Base-by-base conservation (phyloP, 1,140 invertebrate genomes). In the Platyura marginata region DNA sequence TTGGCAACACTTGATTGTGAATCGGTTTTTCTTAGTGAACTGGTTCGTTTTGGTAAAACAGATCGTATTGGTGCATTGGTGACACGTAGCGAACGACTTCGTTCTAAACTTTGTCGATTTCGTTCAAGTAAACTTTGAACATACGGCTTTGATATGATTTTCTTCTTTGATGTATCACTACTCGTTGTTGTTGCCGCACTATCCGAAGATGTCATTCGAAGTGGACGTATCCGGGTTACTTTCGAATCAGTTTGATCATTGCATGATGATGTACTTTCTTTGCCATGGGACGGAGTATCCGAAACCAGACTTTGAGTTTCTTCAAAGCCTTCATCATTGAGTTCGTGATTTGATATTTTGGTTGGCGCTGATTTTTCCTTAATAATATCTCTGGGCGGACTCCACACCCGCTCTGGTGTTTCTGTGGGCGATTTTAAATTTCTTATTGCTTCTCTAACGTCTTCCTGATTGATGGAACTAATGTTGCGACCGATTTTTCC, bases 241-340 rank as follows among this genome's bases (percentile, higher is more conserved):
- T 50, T 48, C 6, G 66, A 64, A 36, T 79, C 75, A 1, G 71
- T 71, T 47, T 77, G 74, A 35, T 73, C 74, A 48, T 80, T 81
- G 49, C 69, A 74, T 0, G 78, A 81, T 0, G 78, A 81, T 3
- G 79, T 77, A 21, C 58, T 61, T 32, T 61, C 55, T 32, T 61
- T 61, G 42, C 77, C 80, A 45, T 84, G 80, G 37, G 82, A 86
- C 1, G 81, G 71, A 1, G 79, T 84, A 53, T 89, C 85, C 0
- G 83, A 87, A 38, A 86, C 80, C 20, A 87, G 63, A 48, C 77
- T 86, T 47, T 87, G 82, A 0, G 82, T 86, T 63, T 89, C 86
- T 57, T 91, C 85, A 52, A 90, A 90, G 8, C 85, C 86, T 66
- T 90, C 86, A 54, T 91, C 86, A 48, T 84, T 80, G 33, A 82